phyloP scores from a whole-genome alignment of 2,888 invertebrate genomes.

The Spatulosminthurus flaviceps region DNA sequence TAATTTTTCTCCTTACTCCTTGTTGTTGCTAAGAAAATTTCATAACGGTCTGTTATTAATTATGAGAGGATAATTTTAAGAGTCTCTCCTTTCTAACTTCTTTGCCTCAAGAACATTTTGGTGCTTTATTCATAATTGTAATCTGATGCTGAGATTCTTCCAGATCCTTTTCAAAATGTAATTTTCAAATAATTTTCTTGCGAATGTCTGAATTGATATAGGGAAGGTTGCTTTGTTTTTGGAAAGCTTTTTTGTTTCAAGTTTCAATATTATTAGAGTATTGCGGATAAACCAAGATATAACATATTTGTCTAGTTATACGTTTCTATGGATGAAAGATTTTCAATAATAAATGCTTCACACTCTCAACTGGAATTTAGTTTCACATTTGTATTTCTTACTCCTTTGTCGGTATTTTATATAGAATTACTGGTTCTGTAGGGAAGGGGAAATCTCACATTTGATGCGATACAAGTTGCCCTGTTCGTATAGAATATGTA shows the following conservation, averaged over 20 bases:
- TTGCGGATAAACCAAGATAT: too few species aligned
- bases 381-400: neutral
- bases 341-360: slow-evolving; percentile 31
- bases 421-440: slow-evolving; percentile 21
- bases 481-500: too few species aligned
- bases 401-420: slow-evolving; percentile 5
- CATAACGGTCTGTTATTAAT: too few species aligned
- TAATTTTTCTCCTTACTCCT: too few species aligned
- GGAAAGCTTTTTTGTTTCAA: too few species aligned
- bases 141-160: neutral
- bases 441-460: neutral
- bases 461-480: too few species aligned
- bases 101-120: too few species aligned
- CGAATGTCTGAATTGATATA: neutral
- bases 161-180: neutral
- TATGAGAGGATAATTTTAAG: too few species aligned
- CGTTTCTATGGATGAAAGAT: slow-evolving; percentile 18
- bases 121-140: too few species aligned
- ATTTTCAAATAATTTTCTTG: neutral
- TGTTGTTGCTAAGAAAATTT: too few species aligned
- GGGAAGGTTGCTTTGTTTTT: neutral
- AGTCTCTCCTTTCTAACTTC: too few species aligned
- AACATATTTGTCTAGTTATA: slow-evolving; percentile 21
- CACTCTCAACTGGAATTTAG: slow-evolving; percentile 2
- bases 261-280: too few species aligned